Conservation (phyloP, 2,888 invertebrate species). For the Siphlonurus alternatus region DNA sequence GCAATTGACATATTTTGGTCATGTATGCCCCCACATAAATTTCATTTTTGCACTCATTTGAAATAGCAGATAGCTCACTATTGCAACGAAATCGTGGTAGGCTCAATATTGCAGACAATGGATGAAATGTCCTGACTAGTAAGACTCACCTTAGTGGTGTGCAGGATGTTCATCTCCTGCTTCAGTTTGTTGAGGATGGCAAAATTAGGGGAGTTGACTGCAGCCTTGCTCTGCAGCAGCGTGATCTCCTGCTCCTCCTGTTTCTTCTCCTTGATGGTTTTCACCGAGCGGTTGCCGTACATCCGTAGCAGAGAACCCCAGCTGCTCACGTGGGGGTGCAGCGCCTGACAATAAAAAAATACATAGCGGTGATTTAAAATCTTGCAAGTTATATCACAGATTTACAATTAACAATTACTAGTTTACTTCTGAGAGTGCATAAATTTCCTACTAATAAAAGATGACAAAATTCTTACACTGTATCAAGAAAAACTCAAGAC, state of each 20-base stretch:
- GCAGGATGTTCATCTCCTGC: conserved; percentile 61
- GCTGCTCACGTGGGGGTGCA: conserved; percentile 87
- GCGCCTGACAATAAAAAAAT: conserved; percentile 35
- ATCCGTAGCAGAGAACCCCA: conserved; percentile 90
- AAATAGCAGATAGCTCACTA: too few species aligned
- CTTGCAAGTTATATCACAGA: neutral
- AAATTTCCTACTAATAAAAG: too few species aligned
- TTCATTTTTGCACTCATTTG: too few species aligned
- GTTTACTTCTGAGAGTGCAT: neutral
- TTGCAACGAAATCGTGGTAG: too few species aligned
- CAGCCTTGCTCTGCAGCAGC: conserved; percentile 70
- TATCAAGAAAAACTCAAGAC: too few species aligned
- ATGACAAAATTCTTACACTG: too few species aligned
- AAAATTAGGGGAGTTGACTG: conserved; percentile 78
- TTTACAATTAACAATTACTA: neutral
- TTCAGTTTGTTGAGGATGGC: conserved; percentile 75
- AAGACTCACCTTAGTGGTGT: conserved; percentile 31
- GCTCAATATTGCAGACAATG: too few species aligned
- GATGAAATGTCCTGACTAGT: too few species aligned
- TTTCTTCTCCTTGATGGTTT: conserved; percentile 83
- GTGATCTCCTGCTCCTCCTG: conserved; percentile 86
- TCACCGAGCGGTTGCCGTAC: conserved; percentile 82
- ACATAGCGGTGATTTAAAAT: neutral
- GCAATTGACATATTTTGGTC: too few species aligned
- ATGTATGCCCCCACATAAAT: too few species aligned